A percentile compares a stretch with the other conserved stretches of the same genome.
phyloP scores from a whole-genome alignment of 1,140 invertebrate species.

The Streblospio benedicti region DNA sequence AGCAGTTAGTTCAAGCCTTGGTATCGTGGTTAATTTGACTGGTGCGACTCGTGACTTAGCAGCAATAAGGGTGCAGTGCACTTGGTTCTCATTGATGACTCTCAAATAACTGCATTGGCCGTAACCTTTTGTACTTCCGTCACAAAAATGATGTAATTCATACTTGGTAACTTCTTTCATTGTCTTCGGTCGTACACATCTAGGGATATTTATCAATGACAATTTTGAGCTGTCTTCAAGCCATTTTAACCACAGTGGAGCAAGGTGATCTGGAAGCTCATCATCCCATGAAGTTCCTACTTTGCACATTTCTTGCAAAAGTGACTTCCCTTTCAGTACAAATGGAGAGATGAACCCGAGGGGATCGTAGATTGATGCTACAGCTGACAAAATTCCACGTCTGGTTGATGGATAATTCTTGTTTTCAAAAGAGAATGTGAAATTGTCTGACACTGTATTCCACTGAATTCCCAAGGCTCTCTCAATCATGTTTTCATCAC shows the following conservation, averaged over 20 bases:
- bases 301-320: constrained; percentile 17
- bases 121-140: constrained; percentile 16
- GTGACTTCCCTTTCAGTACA: constrained; percentile 17
- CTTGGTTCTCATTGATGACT: background rate
- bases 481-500: constrained; percentile 7
- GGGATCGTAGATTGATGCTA: constrained; percentile 25
- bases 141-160: constrained; percentile 18
- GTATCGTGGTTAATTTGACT: constrained; percentile 11
- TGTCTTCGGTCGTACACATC: constrained; percentile 17
- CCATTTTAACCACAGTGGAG: constrained; percentile 15
- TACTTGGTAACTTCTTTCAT: background rate
- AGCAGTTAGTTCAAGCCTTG: constrained; percentile 16
- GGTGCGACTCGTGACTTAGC: constrained; percentile 21
- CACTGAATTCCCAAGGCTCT: constrained; percentile 16
- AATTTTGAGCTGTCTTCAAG: background rate
- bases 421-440: constrained; percentile 12
- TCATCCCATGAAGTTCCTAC: constrained; percentile 19
- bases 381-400: constrained; percentile 20
- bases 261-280: constrained; percentile 3
- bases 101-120: constrained; percentile 15
- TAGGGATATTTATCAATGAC: constrained; percentile 7
- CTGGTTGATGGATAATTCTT: constrained; percentile 18
- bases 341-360: constrained; percentile 24
- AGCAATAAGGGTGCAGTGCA: constrained; percentile 3
- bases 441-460: constrained; percentile 15